Evolutionary conservation across 1,140 invertebrate genomes (phyloP).

Genomic region (Euglossa dilemma): DNA sequence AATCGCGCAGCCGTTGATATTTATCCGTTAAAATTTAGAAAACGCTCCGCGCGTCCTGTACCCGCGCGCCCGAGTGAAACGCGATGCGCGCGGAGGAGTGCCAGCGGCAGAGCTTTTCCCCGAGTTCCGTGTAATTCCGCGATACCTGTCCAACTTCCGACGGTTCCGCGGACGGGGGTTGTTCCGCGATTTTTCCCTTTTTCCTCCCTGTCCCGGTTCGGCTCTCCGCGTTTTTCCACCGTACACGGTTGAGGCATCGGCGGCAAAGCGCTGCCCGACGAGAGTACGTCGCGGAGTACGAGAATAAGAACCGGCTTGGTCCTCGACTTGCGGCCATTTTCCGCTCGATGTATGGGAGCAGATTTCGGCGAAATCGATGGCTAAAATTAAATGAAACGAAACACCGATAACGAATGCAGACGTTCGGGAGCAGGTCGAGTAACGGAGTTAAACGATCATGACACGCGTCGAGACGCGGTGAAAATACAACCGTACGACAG

Average conservation of each 20-base stretch:
- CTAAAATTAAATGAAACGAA: not conserved
- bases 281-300: too few relatives aligned
- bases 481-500: too few relatives aligned
- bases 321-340: not conserved
- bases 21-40: not conserved
- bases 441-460: not conserved
- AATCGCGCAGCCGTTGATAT: not conserved
- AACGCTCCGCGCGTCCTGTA: not conserved
- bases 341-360: not conserved
- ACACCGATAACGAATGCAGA: not conserved
- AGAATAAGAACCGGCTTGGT: not conserved
- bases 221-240: not conserved
- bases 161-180: not conserved
- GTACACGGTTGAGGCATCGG: not conserved
- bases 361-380: not conserved
- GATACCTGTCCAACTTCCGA: slow-evolving; percentile 27
- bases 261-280: too few relatives aligned
- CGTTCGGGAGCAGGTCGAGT: not conserved
- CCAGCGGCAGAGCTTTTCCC: slow-evolving; percentile 6
- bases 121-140: slow-evolving; percentile 16
- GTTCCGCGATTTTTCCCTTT: not conserved
- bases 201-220: not conserved
- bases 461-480: too few relatives aligned
- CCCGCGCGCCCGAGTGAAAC: not conserved
- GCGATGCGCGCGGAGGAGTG: not conserved